These are phyloP conservation scores for Psittacara wagleri DNA, from an alignment of 2,113 vertebrate species.

Conservation along the genomic window DNA sequence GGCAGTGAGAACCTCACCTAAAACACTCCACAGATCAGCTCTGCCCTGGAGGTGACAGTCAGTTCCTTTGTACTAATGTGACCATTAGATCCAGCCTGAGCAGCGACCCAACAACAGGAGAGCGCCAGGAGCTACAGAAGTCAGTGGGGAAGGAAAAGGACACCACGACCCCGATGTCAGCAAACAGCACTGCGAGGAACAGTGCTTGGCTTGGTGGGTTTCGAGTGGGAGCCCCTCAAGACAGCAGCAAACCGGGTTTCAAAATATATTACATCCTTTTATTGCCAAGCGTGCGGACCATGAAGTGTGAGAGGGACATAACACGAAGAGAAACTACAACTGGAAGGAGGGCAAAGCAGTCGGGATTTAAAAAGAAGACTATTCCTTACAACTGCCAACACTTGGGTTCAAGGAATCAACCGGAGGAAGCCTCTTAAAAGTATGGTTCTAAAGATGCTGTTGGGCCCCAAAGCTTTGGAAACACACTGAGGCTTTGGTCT, in stretches of 20 bases:
- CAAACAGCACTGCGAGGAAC: background rate
- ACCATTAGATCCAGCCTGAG: background rate
- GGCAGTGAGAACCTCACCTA: background rate
- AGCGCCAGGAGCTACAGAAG: background rate
- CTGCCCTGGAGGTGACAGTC: background rate
- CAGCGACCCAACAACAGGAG: background rate
- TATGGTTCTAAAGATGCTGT: slow-evolving; percentile 52
- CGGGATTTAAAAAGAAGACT: slow-evolving; percentile 68
- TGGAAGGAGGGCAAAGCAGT: slow-evolving; percentile 61
- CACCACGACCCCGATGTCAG: background rate
- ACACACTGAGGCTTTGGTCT: background rate
- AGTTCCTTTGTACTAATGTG: background rate
- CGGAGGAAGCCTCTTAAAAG: slow-evolving; percentile 46
- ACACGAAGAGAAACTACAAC: slow-evolving; percentile 66
- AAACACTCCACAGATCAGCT: background rate
- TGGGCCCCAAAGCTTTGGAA: slow-evolving; percentile 23
- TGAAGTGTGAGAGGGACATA: slow-evolving; percentile 68
- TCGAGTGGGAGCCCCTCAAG: slow-evolving; percentile 36
- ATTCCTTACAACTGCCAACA: slow-evolving; percentile 70
- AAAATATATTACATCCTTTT: slow-evolving; percentile 84
- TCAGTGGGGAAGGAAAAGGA: background rate
- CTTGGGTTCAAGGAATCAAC: slow-evolving; percentile 62
- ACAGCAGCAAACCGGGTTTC: slow-evolving; percentile 74
- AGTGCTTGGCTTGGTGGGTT: background rate
- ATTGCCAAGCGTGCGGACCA: slow-evolving; percentile 77